These are phyloP conservation scores for Lindbergichthys nudifrons DNA, from an alignment of 2,797 vertebrate genomes.

Conservation along the genomic window DNA sequence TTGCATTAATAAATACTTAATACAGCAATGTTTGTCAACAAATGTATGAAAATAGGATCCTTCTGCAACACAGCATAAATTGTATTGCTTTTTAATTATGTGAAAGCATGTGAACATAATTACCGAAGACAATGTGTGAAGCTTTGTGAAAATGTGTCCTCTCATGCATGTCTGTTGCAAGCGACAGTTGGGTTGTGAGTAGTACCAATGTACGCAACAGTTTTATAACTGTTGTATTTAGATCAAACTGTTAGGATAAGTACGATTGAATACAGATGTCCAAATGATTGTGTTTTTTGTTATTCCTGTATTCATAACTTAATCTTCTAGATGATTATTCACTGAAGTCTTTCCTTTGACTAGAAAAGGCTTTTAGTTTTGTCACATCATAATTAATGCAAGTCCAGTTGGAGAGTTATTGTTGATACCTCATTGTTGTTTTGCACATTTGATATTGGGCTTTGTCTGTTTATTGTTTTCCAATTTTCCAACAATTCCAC, in stretches of 20 bases:
- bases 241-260: neutral
- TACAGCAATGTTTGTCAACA: neutral
- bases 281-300: neutral
- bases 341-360: neutral
- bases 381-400: neutral
- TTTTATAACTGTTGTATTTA: conserved; percentile 3
- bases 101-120: neutral
- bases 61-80: neutral
- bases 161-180: neutral
- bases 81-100: neutral
- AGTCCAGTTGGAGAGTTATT: neutral
- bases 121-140: neutral
- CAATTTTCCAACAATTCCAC: neutral
- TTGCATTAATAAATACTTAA: neutral
- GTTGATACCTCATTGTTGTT: neutral
- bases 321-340: neutral
- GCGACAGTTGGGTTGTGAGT: neutral
- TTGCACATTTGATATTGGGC: neutral
- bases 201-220: neutral
- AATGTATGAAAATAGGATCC: neutral
- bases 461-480: neutral
- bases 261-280: neutral
- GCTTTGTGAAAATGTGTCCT: neutral
- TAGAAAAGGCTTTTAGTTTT: neutral
- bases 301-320: neutral